These are phyloP conservation scores for Pteropus rufus DNA, from an alignment of 2,797 vertebrate species.

Conservation along the genomic window DNA sequence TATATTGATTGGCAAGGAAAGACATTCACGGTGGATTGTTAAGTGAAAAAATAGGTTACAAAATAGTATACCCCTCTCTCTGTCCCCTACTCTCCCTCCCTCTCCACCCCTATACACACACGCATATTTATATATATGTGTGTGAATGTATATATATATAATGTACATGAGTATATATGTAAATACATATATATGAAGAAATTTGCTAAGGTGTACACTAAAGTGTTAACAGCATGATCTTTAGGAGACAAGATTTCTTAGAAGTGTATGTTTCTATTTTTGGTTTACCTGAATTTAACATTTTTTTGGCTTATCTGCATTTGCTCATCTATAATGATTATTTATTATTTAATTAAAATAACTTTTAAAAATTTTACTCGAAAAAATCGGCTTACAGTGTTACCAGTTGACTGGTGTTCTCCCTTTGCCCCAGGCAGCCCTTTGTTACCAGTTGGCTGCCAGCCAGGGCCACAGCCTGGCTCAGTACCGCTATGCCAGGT, in stretches of 20 bases:
- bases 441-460: constrained; percentile 90
- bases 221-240: constrained; percentile 11
- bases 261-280: constrained; percentile 23
- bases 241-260: not conserved
- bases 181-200: not conserved
- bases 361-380: not conserved
- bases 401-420: not conserved
- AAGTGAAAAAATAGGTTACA: not conserved
- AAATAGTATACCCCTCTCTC: not conserved
- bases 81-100: not conserved
- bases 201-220: not conserved
- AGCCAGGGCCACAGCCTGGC: constrained; percentile 87
- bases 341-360: constrained; percentile 48
- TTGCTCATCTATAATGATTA: constrained; percentile 18
- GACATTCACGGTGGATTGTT: not conserved
- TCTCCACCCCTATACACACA: no score
- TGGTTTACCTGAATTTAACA: not conserved
- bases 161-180: not conserved
- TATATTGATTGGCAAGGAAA: not conserved
- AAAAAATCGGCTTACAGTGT: not conserved
- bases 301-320: constrained; percentile 29
- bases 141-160: not conserved
- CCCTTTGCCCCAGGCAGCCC: constrained; percentile 85
- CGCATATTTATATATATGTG: not conserved
- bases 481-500: constrained; percentile 91